Conservation (phyloP, 1,140 invertebrate species). For the Drosophila willistoni region DNA sequence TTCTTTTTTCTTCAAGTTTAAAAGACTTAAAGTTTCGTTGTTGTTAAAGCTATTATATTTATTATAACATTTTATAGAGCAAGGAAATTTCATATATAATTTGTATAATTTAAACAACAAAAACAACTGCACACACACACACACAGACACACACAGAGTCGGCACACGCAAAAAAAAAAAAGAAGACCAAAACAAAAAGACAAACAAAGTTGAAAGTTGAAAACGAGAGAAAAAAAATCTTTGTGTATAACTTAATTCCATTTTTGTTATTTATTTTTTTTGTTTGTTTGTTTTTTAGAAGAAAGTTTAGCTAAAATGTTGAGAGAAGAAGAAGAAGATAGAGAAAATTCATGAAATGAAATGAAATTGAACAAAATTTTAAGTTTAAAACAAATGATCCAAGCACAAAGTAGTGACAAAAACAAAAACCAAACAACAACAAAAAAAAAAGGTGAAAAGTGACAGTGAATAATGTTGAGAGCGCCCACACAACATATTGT, state of each 20-base stretch:
- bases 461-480: constrained; percentile 80
- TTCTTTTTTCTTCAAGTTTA: background rate
- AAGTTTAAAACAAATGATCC: constrained; percentile 13
- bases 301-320: constrained; percentile 42
- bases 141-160: background rate
- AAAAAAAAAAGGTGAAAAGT: constrained; percentile 60
- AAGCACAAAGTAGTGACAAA: constrained; percentile 24
- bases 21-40: background rate
- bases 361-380: constrained; percentile 40
- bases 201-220: constrained; percentile 36
- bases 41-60: background rate
- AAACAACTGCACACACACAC: background rate
- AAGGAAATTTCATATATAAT: background rate
- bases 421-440: constrained; percentile 39
- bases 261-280: constrained; percentile 23
- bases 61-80: constrained; percentile 13
- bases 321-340: constrained; percentile 18
- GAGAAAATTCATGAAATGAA: constrained; percentile 24
- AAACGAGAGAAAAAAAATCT: constrained; percentile 48
- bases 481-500: constrained; percentile 77
- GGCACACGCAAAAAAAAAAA: background rate
- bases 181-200: background rate
- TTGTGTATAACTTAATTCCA: constrained; percentile 24
- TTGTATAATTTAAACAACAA: background rate
- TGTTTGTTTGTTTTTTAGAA: constrained; percentile 44